These are phyloP conservation scores for Dicranocentrus wangi DNA, from an alignment of 2,888 invertebrate genomes.

Conservation along the genomic window DNA sequence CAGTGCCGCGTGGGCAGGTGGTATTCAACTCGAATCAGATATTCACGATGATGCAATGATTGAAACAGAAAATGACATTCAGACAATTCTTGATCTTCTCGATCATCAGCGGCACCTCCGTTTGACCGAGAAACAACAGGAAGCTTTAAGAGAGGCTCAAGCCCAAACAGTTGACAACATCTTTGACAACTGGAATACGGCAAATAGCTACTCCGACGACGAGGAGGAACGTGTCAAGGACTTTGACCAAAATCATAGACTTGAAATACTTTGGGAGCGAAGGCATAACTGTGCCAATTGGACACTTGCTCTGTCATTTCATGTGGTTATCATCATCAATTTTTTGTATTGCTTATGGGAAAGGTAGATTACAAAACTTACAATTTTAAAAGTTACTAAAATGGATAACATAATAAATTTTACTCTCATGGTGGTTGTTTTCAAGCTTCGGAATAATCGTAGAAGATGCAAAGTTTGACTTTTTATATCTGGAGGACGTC, in stretches of 20 bases:
- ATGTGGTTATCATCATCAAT: constrained; percentile 43
- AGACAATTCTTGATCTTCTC: constrained; percentile 22
- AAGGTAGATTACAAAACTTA: constrained; percentile 34
- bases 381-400: not conserved
- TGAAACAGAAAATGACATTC: constrained; percentile 7
- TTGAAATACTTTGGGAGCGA: constrained; percentile 2
- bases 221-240: constrained; percentile 41
- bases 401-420: not conserved
- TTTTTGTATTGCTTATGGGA: constrained; percentile 46
- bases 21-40: not conserved
- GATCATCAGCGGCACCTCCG: constrained; percentile 4
- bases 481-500: constrained; percentile 22
- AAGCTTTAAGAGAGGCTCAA: not conserved
- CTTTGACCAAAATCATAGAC: constrained; percentile 34
- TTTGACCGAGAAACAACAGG: constrained; percentile 21
- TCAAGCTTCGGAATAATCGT: constrained; percentile 41
- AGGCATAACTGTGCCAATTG: constrained; percentile 12
- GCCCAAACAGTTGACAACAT: constrained; percentile 4
- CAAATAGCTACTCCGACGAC: constrained; percentile 15
- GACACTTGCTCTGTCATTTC: constrained; percentile 27
- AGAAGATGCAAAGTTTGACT: constrained; percentile 49
- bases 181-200: constrained; percentile 21
- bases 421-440: no score
- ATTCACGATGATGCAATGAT: constrained; percentile 12
- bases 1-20: not conserved